Base-by-base conservation (phyloP, 1,140 invertebrate species). In the Gryllus bimaculatus region DNA sequence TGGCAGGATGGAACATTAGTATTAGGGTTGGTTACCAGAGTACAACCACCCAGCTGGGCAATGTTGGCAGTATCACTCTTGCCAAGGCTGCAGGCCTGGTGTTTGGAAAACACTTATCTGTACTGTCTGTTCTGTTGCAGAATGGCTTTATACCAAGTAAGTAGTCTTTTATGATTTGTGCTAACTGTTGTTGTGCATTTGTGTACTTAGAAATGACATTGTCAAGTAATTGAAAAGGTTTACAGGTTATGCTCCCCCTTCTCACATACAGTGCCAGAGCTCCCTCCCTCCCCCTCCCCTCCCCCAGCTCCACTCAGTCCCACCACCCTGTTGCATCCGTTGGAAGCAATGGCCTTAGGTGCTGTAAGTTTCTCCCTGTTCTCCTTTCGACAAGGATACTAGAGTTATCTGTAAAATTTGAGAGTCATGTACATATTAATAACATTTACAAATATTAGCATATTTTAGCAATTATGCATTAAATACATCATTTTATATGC, bases 401-500 rank as follows among this genome's bases (percentile, higher is more conserved):
- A 77, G 76, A 39, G 8, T 77, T 77, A 48, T 77, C 76, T 77
- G 76, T 77, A 54, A 77, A 18, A 20, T 77, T 8, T 77, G 47
- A 20, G 76, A 20, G 76, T 77, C 47, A 47, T 77, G 76, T 77
- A 77, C 48, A 77, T 77, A 54, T 48, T 49, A 20, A 77, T 48
- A 48, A 77, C 76, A 49, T 48, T 77, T 77, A 77, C 76, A 77
- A 54, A 77, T 79, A 79, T 18, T 77, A 73, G 49, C 73, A 48
- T 79, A 77, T 79, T 79, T 79, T 79, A 77, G 18, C 75, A 79
- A 54, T 54, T 74, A 75, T 54, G 6, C 15, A 76, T 48, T 73
- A 39, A 10, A 79, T 79, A 66, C 79, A 77, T 76, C 76, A 77
- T 79, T 79, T 79, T 76, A 77, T 79, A 79, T 76, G 79, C 73